These are phyloP conservation scores for Melanophora roralis DNA, from an alignment of 2,888 invertebrate species.

Conservation along the genomic window DNA sequence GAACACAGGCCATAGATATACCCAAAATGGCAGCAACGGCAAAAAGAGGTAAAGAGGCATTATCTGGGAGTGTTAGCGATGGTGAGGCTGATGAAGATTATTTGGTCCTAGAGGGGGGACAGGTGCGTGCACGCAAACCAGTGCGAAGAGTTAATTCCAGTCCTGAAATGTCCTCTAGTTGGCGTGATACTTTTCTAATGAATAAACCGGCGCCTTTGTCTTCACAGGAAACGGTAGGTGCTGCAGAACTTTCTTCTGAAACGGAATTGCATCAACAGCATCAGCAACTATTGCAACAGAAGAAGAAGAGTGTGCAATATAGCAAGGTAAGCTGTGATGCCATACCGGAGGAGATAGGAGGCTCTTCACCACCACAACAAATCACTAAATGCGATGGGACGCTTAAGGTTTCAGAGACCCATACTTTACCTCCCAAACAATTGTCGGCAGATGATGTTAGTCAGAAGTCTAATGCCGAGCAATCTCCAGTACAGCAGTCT, in stretches of 20 bases:
- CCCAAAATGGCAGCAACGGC: conserved; percentile 76
- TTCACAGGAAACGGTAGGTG: conserved; percentile 73
- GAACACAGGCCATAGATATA: conserved; percentile 82
- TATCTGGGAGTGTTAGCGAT: conserved; percentile 75
- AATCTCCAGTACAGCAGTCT: conserved; percentile 70
- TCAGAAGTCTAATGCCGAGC: conserved; percentile 48
- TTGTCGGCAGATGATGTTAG: conserved; percentile 76
- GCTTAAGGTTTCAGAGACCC: conserved; percentile 43
- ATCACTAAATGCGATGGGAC: background rate
- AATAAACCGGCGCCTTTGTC: conserved; percentile 71
- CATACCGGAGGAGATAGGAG: conserved; percentile 91
- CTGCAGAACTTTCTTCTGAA: background rate
- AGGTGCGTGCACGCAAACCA: conserved; percentile 83
- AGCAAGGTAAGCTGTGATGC: conserved; percentile 91
- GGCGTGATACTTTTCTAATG: conserved; percentile 84
- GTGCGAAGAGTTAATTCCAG: conserved; percentile 93
- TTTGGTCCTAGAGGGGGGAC: conserved; percentile 77
- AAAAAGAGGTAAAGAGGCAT: conserved; percentile 72
- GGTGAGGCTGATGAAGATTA: conserved; percentile 78
- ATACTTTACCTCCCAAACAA: conserved; percentile 74
- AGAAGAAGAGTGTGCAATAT: conserved; percentile 79
- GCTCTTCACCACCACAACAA: conserved; percentile 84
- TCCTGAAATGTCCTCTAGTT: conserved; percentile 93
- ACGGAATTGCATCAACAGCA: conserved; percentile 54
- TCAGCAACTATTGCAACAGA: conserved; percentile 70